Percentiles rank a stretch among this genome's conserved stretches.
These are phyloP conservation scores for Vidua chalybeata DNA, from an alignment of 2,113 vertebrate genomes.

Conservation along the genomic window DNA sequence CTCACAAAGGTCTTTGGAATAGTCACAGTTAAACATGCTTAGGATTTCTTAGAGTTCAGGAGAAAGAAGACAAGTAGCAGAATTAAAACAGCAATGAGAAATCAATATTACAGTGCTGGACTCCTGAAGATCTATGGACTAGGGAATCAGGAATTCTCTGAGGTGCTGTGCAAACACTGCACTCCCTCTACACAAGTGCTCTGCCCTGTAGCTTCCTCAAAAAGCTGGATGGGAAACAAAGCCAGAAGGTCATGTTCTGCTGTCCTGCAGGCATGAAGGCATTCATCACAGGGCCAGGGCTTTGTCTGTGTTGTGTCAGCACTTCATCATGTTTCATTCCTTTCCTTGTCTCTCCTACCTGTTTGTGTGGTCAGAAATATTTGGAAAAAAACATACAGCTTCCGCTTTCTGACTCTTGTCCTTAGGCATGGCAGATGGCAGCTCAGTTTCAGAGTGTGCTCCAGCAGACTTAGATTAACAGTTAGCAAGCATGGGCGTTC, in stretches of 20 bases:
- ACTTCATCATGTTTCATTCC: not conserved
- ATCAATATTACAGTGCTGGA: not conserved
- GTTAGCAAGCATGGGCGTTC: not conserved
- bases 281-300: not conserved
- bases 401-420: not conserved
- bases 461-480: not conserved
- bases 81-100: slow-evolving; percentile 1
- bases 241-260: not conserved
- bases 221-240: not conserved
- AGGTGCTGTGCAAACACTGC: not conserved
- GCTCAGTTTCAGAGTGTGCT: not conserved
- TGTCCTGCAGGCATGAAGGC: not conserved
- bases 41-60: not conserved
- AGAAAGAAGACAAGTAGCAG: not conserved
- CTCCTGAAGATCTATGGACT: not conserved
- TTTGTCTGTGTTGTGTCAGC: not conserved
- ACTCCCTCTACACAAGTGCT: rapidly evolving
- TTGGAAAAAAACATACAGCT: not conserved
- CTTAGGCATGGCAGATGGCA: not conserved
- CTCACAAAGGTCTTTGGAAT: not conserved
- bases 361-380: not conserved
- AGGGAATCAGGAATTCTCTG: not conserved
- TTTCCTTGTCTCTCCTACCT: not conserved
- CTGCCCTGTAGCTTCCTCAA: not conserved
- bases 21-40: not conserved